Conservation (phyloP, 1,140 invertebrate species). For the Drosophila setifemur region DNA sequence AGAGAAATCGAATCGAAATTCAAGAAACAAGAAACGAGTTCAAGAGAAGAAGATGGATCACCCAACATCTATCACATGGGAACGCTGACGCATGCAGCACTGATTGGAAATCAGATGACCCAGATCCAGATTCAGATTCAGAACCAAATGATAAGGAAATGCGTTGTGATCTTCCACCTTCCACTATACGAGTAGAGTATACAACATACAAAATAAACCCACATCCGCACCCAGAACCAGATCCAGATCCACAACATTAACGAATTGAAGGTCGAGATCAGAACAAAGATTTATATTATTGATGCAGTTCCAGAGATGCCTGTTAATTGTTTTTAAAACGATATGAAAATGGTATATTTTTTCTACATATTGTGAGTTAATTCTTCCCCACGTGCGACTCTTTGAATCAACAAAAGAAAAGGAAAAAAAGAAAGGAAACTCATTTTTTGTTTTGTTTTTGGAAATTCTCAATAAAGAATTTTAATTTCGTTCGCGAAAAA, state of each 20-base stretch:
- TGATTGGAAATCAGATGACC: slow-evolving; percentile 5
- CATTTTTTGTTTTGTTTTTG: slow-evolving; percentile 1
- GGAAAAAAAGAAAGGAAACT: no score
- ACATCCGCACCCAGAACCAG: not conserved
- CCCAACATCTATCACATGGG: slow-evolving; percentile 8
- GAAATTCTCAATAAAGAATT: slow-evolving; percentile 24
- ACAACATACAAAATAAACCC: not conserved
- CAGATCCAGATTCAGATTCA: no score
- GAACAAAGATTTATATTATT: slow-evolving; percentile 18
- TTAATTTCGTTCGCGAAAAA: slow-evolving; percentile 18
- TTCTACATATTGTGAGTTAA: slow-evolving; percentile 45
- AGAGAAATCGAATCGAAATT: not conserved
- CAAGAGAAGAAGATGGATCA: slow-evolving; percentile 1
- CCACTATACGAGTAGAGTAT: no score
- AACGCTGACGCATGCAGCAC: slow-evolving; percentile 7
- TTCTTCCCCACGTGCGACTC: slow-evolving; percentile 6
- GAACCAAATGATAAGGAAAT: not conserved
- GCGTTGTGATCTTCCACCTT: slow-evolving; percentile 4
- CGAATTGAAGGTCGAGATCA: not conserved
- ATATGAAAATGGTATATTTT: slow-evolving; percentile 35
- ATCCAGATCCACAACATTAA: not conserved
- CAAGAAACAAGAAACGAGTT: not conserved
- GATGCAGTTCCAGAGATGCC: slow-evolving; percentile 33
- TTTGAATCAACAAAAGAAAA: slow-evolving; percentile 1
- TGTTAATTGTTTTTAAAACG: slow-evolving; percentile 44